These are phyloP conservation scores for Spodoptera picta DNA, from an alignment of 2,888 invertebrate genomes.

Conservation along the genomic window DNA sequence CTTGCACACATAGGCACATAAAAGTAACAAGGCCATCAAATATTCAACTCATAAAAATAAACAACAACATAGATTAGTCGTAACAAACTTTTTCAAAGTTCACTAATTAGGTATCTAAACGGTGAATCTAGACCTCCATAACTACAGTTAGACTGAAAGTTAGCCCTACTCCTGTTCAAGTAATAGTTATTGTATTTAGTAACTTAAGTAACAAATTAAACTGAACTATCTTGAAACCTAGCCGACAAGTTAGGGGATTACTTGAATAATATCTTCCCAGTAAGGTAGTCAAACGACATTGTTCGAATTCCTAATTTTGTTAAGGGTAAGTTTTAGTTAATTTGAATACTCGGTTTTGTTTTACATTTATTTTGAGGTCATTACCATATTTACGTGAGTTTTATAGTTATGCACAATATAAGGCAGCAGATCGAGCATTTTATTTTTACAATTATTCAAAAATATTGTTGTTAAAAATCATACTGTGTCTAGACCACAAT, in stretches of 20 bases:
- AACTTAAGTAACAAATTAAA: conserved; percentile 35
- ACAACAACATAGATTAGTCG: conserved; percentile 5
- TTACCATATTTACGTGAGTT: too few species aligned
- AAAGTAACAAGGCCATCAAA: too few species aligned
- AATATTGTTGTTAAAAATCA: too few species aligned
- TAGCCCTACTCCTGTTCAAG: conserved; percentile 18
- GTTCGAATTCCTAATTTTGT: conserved; percentile 5
- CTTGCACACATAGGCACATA: too few species aligned
- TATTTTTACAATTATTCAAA: too few species aligned
- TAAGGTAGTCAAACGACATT: not conserved
- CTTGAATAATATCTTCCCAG: conserved; percentile 4
- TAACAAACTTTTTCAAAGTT: conserved; percentile 11
- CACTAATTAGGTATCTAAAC: conserved; percentile 34
- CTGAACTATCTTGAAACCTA: conserved; percentile 7
- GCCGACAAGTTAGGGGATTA: not conserved
- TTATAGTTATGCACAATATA: too few species aligned
- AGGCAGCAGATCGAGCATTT: too few species aligned
- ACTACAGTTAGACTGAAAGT: conserved; percentile 21
- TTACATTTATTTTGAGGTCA: too few species aligned
- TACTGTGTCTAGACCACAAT: too few species aligned
- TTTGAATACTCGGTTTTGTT: not conserved
- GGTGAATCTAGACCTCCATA: conserved; percentile 39
- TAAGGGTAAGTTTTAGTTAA: not conserved
- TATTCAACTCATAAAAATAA: conserved; percentile 1
- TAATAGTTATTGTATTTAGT: conserved; percentile 39